A percentile compares a stretch with the other conserved stretches of the same genome.
Evolutionary conservation across 2,888 invertebrate genomes (phyloP).

Genomic region (Tetanocera ferruginea): DNA sequence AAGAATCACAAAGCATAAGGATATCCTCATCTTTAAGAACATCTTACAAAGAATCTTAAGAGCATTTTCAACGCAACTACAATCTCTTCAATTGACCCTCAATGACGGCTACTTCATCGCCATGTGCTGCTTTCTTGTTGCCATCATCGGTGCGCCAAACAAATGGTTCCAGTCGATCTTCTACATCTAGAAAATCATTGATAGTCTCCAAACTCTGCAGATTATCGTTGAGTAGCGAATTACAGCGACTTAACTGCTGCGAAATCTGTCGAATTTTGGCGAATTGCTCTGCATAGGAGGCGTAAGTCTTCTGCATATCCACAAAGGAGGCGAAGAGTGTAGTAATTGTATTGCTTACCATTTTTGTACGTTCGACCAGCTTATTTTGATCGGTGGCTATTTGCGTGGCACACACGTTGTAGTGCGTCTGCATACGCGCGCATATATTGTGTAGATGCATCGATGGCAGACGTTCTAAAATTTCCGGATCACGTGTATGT

Average conservation of each 20-base stretch:
- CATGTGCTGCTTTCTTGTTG: constrained; percentile 51
- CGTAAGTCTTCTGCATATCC: constrained; percentile 87
- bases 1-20: too few relatives aligned
- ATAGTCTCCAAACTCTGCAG: constrained; percentile 87
- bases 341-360: constrained; percentile 79
- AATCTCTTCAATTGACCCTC: constrained; percentile 56
- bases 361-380: constrained; percentile 81
- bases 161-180: constrained; percentile 88
- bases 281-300: constrained; percentile 88
- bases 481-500: constrained; percentile 83
- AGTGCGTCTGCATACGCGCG: constrained; percentile 85
- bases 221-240: constrained; percentile 85
- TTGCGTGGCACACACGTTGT: constrained; percentile 85
- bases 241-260: constrained; percentile 85
- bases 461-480: constrained; percentile 79
- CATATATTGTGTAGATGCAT: constrained; percentile 81
- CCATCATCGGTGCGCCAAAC: constrained; percentile 83
- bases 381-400: constrained; percentile 85
- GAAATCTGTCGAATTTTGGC: constrained; percentile 86
- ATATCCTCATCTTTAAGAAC: too few relatives aligned
- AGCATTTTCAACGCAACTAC: constrained; percentile 44
- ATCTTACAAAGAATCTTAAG: too few relatives aligned
- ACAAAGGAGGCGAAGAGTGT: constrained; percentile 79
- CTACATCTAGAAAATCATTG: constrained; percentile 85
- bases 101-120: constrained; percentile 55